Conservation (phyloP, 2,888 invertebrate species). For the Parochlus steinenii region DNA sequence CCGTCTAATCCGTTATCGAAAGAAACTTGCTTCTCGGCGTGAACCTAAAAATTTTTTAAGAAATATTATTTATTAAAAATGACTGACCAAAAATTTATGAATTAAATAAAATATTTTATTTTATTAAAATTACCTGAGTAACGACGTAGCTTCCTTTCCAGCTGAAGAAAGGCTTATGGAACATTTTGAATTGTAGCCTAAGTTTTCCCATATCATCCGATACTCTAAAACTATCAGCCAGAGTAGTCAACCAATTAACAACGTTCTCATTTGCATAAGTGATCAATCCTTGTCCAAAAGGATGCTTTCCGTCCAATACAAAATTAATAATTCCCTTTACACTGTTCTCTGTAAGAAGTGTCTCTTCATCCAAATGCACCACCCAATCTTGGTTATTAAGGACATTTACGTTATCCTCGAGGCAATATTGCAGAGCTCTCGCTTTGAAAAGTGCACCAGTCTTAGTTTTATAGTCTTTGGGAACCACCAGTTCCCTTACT, state of each 20-base stretch:
- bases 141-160: slow-evolving; percentile 98
- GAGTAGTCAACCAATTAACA: slow-evolving; percentile 91
- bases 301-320: slow-evolving; percentile 83
- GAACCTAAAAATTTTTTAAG: slow-evolving; percentile 45
- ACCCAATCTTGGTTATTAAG: slow-evolving; percentile 85
- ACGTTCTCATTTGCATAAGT: slow-evolving; percentile 94
- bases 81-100: background rate
- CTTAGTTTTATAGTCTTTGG: slow-evolving; percentile 69
- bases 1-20: slow-evolving; percentile 95
- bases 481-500: slow-evolving; percentile 78
- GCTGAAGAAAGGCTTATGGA: slow-evolving; percentile 89
- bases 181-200: slow-evolving; percentile 77
- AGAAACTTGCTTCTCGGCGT: slow-evolving; percentile 79
- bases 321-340: slow-evolving; percentile 85
- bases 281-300: slow-evolving; percentile 89
- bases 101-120: background rate
- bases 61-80: background rate
- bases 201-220: slow-evolving; percentile 97
- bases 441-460: slow-evolving; percentile 89
- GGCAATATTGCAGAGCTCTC: slow-evolving; percentile 85
- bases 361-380: slow-evolving; percentile 95
- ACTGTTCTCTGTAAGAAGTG: slow-evolving; percentile 80
- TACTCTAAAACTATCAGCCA: slow-evolving; percentile 90
- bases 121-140: slow-evolving; percentile 53
- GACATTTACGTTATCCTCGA: slow-evolving; percentile 76